Base-by-base conservation (phyloP, 1,140 invertebrate genomes). In the Zaprionus ghesquierei region DNA sequence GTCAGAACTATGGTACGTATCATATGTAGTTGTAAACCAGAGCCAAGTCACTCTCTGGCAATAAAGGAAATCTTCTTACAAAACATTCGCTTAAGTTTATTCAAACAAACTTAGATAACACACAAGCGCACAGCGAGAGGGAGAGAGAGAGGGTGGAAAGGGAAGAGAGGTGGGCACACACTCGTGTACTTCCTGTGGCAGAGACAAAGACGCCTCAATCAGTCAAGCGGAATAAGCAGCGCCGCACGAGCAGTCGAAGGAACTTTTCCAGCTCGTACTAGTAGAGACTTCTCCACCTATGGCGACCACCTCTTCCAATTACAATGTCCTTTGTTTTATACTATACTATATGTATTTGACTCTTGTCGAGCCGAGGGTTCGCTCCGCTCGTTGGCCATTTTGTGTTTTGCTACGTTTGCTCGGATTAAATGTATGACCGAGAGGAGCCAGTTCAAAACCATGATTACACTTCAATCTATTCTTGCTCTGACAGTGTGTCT, bases 401-500 rank as follows among this genome's bases (percentile, higher is more conserved):
- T 86, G 78, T 81, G 78, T 63, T 86, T 75, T 86, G 77, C 77
- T 86, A 85, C 81, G 81, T 85, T 85, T 70, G 81, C 81, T 78
- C 44, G 80, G 84, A 89, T 87, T 87, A 87, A 84, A 87, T 89
- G 80, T 89, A 80, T 87, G 73, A 87, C 84, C 84, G 77, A 89
- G 77, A 60, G 82, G 78, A 41, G 35, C n/a, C 81, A 86, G 84
- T 87, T 87, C 84, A 87, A 84, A 87, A 87, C 79, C 84, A 89
- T 89, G 84, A 89, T 89, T 89, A 89, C 84, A 89, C 84, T 89
- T 89, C 84, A 89, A 89, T 89, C 85, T 89, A 89, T 89, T 89
- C 54, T 70, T 82, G 69, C 73, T 44, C 33, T 71, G 62, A 49
- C 61, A 75, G 64, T n/a, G n/a, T n/a, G n/a, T n/a, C n/a, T n/a